Conservation (phyloP, 2,888 invertebrate species). For the Athetis lepigone region DNA sequence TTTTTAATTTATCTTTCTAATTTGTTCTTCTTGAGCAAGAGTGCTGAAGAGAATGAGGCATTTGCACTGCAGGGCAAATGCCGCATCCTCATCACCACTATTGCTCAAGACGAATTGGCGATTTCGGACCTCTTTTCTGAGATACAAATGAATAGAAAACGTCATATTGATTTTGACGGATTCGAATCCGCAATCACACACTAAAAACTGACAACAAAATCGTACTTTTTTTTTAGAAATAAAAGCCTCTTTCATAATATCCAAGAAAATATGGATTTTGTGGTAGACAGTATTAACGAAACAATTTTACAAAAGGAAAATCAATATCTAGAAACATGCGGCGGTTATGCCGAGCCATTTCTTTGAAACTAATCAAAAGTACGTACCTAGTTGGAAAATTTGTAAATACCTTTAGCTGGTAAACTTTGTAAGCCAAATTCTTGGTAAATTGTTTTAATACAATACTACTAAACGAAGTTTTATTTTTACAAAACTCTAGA, state of each 20-base stretch:
- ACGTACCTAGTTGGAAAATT: constrained; percentile 26
- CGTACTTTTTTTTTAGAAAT: too few species aligned
- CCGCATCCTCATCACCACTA: too few species aligned
- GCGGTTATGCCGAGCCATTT: constrained; percentile 26
- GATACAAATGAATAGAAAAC: too few species aligned
- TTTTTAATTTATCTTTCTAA: too few species aligned
- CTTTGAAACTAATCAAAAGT: constrained; percentile 43
- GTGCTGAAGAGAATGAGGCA: too few species aligned
- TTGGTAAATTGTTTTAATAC: constrained; percentile 22
- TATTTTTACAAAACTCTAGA: constrained; percentile 1
- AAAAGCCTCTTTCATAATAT: background rate
- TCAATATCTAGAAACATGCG: constrained; percentile 23
- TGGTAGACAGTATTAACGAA: constrained; percentile 8
- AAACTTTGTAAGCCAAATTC: constrained; percentile 31
- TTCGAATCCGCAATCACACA: too few species aligned
- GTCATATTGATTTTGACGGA: too few species aligned
- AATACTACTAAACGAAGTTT: constrained; percentile 18
- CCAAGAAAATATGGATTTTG: background rate
- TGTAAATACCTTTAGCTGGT: constrained; percentile 15
- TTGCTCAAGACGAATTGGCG: too few species aligned
- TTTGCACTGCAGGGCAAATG: too few species aligned
- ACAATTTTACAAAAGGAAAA: constrained; percentile 22
- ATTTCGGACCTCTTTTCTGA: too few species aligned
- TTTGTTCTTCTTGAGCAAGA: too few species aligned
- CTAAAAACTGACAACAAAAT: too few species aligned